Evolutionary conservation across 2,888 invertebrate genomes (phyloP), one percentile per base, ranked within the genome.

Genomic region (Xanthia togata): DNA sequence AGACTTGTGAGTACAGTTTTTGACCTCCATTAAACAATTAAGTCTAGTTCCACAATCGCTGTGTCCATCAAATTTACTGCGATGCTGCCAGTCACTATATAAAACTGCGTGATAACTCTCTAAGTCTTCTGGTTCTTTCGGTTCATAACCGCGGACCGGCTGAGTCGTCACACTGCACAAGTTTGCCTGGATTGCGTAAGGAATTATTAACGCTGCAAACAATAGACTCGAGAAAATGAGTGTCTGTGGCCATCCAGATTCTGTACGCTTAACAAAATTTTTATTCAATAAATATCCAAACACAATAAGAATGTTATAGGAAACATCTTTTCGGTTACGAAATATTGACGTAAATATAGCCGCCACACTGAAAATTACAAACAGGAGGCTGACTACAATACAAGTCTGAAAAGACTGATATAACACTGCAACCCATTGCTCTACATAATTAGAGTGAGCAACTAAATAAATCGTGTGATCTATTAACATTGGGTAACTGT

Each of bases 201-300:
- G 90, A 59, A 92, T 64, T 35, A 92, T 87, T 26, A 92, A 88
- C 17, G 89, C 79, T n/a, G 87, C 79, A 53, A 89, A 77, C 44
- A 93, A 85, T n/a, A 93, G 62, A 69, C 72, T 81, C 14, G 81
- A 50, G 8, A 90, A 73, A 9, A 92, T 57, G 0, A 93, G 41
- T 31, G 84, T 82, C 31, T 88, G 86, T 9, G 90, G 77, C 44
- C 87, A 63, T 31, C 88, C 89, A 4, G 75, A 31, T 60, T 80
- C 82, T 47, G 85, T 80, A 17, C 85, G 78, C 20, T 44, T 79
- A 4, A 87, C 62, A n/a, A 41, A 70, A 4, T 70, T 72, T 72
- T 88, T 92, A 82, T 89, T 90, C 8, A 91, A 77, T 78, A 92
- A 89, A 64, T 88, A 90, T 60, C 93, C 93, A 55, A 89, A 88